These are phyloP conservation scores for Chironomus striatipennis DNA, from an alignment of 1,140 invertebrate genomes.

Conservation along the genomic window DNA sequence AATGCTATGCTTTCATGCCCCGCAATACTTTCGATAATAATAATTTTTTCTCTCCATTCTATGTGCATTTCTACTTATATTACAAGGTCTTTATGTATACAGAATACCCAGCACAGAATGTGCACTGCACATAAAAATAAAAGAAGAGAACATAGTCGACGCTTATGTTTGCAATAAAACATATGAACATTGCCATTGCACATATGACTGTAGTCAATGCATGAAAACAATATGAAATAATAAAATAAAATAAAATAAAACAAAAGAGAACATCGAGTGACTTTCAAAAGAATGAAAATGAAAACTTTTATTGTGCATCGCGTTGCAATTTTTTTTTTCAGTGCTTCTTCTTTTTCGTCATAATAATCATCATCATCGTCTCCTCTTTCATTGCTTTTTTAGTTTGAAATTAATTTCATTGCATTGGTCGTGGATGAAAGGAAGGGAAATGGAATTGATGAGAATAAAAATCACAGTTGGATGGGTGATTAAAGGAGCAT, in stretches of 20 bases:
- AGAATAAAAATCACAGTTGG: too few relatives aligned
- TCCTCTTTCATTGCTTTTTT: neutral
- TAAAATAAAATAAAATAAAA: neutral
- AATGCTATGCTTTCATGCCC: constrained; percentile 11
- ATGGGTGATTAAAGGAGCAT: too few relatives aligned
- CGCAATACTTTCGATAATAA: neutral
- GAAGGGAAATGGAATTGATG: too few relatives aligned
- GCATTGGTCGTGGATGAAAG: too few relatives aligned
- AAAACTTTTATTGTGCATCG: constrained; percentile 5
- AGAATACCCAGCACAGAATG: too few relatives aligned
- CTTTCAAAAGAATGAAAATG: neutral
- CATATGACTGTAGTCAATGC: neutral
- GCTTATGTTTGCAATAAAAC: constrained; percentile 13
- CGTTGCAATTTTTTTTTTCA: neutral
- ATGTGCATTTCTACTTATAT: neutral
- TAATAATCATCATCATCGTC: constrained; percentile 2
- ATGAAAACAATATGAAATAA: constrained; percentile 8
- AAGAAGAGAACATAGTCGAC: neutral
- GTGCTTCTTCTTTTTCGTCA: neutral
- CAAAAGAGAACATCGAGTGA: neutral
- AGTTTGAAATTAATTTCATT: neutral
- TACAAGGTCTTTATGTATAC: constrained; percentile 3
- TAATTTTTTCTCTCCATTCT: neutral
- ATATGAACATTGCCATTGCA: neutral
- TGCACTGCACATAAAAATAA: neutral